A percentile compares a stretch with the other conserved stretches of the same genome.
Evolutionary conservation across 2,797 vertebrate genomes (phyloP).

Genomic region (Chaetodon trifasciatus): DNA sequence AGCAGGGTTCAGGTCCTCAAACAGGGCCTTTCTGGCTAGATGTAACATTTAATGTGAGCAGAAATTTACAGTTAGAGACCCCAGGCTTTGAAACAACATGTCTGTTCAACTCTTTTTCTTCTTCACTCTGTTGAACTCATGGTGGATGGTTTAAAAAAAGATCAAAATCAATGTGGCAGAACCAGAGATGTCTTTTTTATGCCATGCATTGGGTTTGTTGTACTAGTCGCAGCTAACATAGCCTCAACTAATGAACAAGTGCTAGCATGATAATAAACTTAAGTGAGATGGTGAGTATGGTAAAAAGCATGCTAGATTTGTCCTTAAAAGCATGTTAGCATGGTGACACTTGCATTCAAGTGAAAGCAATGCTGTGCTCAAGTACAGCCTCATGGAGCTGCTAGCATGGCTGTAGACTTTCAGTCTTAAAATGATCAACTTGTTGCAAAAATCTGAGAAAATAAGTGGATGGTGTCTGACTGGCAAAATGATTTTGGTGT

Average conservation of each 20-base stretch:
- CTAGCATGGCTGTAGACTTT: background rate
- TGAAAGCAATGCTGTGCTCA: background rate
- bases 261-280: background rate
- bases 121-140: background rate
- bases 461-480: conserved; percentile 14
- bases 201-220: background rate
- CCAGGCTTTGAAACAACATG: background rate
- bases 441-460: background rate
- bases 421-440: background rate
- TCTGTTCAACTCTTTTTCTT: background rate
- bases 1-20: background rate
- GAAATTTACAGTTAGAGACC: background rate
- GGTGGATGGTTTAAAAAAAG: background rate
- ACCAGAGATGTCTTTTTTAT: background rate
- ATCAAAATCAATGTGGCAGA: background rate
- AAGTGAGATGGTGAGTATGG: too few relatives aligned
- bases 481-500: conserved; percentile 19
- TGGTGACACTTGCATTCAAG: background rate
- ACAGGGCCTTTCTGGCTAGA: background rate
- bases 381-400: background rate
- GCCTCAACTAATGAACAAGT: background rate
- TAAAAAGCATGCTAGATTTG: background rate
- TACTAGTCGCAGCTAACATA: background rate
- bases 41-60: conserved; percentile 6
- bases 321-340: background rate